These are phyloP conservation scores for Perizoma flavofasciatum DNA, from an alignment of 2,888 invertebrate species.

Conservation along the genomic window DNA sequence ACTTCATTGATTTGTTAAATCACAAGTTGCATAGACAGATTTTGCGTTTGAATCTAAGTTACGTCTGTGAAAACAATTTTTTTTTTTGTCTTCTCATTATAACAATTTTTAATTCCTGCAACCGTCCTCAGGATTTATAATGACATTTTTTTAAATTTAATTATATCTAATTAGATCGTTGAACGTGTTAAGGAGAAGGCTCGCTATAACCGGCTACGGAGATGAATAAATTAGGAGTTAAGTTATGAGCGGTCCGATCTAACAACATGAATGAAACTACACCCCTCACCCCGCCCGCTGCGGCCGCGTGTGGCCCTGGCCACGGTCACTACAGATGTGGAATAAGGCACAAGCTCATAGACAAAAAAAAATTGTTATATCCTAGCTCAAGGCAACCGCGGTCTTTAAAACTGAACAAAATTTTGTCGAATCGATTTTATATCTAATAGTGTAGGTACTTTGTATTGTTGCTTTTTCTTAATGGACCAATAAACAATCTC, in stretches of 20 bases:
- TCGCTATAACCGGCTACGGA: slow-evolving; percentile 69
- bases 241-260: slow-evolving; percentile 82
- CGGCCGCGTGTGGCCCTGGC: slow-evolving; percentile 77
- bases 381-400: too few relatives aligned
- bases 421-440: too few relatives aligned
- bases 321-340: slow-evolving; percentile 63
- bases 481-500: too few relatives aligned
- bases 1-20: slow-evolving; percentile 3
- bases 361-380: neutral
- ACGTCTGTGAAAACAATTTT: neutral
- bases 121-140: slow-evolving; percentile 20
- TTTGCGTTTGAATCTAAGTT: slow-evolving; percentile 10
- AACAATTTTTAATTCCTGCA: slow-evolving; percentile 25
- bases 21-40: too few relatives aligned
- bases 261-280: slow-evolving; percentile 83
- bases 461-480: too few relatives aligned
- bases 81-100: neutral
- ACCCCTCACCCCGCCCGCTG: slow-evolving; percentile 49
- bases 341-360: slow-evolving; percentile 43
- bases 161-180: slow-evolving; percentile 60
- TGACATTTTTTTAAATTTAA: slow-evolving; percentile 34
- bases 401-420: too few relatives aligned
- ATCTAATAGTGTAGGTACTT: too few relatives aligned
- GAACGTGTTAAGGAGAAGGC: slow-evolving; percentile 62
- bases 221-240: slow-evolving; percentile 82